Conservation (phyloP, 2,113 vertebrate species). For the Bubo bubo region DNA sequence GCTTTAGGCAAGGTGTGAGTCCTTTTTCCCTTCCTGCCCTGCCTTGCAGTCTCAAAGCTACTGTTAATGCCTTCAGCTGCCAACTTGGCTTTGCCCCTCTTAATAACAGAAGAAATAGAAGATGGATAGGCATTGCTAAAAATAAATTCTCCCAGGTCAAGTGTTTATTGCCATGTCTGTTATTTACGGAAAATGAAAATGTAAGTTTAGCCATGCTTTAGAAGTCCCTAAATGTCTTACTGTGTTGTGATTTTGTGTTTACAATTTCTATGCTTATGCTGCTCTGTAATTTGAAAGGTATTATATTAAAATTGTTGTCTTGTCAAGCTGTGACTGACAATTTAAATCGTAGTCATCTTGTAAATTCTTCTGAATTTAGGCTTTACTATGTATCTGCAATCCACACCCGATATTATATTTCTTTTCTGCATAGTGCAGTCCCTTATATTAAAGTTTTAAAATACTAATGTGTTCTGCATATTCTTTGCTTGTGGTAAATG, state of each 20-base stretch:
- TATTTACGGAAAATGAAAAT: neutral
- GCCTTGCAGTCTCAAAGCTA: accelerated
- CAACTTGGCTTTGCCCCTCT: neutral
- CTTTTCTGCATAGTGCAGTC: neutral
- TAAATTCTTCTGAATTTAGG: neutral
- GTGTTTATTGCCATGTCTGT: neutral
- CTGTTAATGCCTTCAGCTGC: neutral
- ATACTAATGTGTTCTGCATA: neutral
- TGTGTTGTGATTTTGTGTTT: neutral
- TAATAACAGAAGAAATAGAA: neutral
- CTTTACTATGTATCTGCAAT: neutral
- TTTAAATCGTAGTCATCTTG: neutral
- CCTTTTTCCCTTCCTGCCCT: neutral
- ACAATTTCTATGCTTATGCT: neutral
- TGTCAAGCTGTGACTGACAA: neutral
- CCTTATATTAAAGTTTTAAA: neutral
- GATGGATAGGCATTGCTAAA: neutral
- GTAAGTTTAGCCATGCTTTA: neutral
- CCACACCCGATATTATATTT: neutral
- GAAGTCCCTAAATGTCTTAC: neutral
- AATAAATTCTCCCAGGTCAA: neutral
- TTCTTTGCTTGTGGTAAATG: neutral
- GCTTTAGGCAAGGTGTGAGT: neutral
- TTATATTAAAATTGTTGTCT: neutral
- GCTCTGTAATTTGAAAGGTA: neutral